Evolutionary conservation across 2,113 vertebrate genomes (phyloP), one percentile per base, ranked within the genome.

Genomic region (Mesitornis unicolor): DNA sequence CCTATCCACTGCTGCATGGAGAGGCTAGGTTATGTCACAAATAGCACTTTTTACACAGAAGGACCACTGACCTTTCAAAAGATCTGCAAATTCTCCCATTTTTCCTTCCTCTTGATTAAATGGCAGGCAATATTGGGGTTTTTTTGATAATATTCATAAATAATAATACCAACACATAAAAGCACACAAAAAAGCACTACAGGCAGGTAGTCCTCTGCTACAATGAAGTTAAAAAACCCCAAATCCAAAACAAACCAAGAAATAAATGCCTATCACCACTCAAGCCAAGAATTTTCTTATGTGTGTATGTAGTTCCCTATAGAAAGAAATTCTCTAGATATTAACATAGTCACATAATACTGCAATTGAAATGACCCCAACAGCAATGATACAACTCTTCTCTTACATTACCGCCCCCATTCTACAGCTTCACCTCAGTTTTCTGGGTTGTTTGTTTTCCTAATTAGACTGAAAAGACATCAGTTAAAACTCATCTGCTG

Each of bases 51-150:
- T 73, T 56, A 91, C 74, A 85, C 70, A 87, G 53, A 89, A 77
- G 56, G 24, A 94, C 78, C 40, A 35, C 36, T 79, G 79, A 73
- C 67, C 71, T 93, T 94, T 90, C n/a, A 61, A 14, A 84, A 88
- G 63, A 65, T 79, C 33, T 56, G 70, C 56, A 69, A 45, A 3
- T 50, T 76, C 57, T 25, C 65, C 84, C 75, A 60, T 78, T 95
- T 82, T 71, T 64, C 25, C 48, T 40, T 85, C 20, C 21, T 51
- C 53, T 56, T 82, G 57, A 83, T 85, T 95, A 92, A 88, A 87
- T 16, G 29, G 48, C 53, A 87, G n/a, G n/a, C n/a, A n/a, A n/a
- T n/a, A n/a, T n/a, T n/a, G n/a, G n/a, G n/a, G n/a, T n/a, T n/a
- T n/a, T n/a, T n/a, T n/a, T n/a, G n/a, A n/a, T n/a, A n/a, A n/a